Evolutionary conservation across 1,140 invertebrate species (phyloP), one percentile per base, ranked within the genome.

Genomic region (Aphelenchoides fujianensis): DNA sequence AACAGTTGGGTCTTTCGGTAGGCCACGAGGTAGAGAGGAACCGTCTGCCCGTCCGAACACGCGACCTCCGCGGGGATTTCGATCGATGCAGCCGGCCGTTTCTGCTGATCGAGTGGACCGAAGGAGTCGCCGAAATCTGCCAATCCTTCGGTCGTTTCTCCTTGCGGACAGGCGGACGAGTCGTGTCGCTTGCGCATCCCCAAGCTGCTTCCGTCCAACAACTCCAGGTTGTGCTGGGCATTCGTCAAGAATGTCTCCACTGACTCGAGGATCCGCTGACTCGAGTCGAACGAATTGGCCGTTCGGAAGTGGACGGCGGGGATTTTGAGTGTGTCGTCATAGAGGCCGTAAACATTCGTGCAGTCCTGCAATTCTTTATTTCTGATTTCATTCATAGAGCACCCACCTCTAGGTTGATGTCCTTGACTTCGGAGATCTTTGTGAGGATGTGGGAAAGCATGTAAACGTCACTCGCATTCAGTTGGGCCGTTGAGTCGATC

Each of bases 1-100:
- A 59, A 59, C 5, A 59, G 34, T 32, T 59, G 55, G 7, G 55
- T 59, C 23, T 59, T 59, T 59, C 55, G 5, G 23, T 59, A 59
- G 19, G 55, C 55, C 12, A 59, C 19, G 27, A 59, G 34, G 34
- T 7, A 59, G 12, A 59, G 34, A n/a, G 55, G 55, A 7, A 59
- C 23, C 19, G 55, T 59, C 34, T 19, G 5, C 28, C 23, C 23
- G 19, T 23, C 34, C 34, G 41, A 48, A 59, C 55, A 59, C 28
- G 55, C 55, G 19, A 59, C 19, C 7, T 59, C 55, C 12, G 12
- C 5, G 12, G 55, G 55, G 5, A 59, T 19, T 5, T 59, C 19
- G 55, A 59, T 59, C 19, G 55, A 59, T 7, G 55, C 55, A 59
- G 7, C 55, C 5, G 55, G 5, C 7, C 12, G 7, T 23, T 23